A percentile compares a stretch with the other conserved stretches of the same genome.
Conservation (phyloP, 1,140 invertebrate genomes). For the Vanessa atalanta region DNA sequence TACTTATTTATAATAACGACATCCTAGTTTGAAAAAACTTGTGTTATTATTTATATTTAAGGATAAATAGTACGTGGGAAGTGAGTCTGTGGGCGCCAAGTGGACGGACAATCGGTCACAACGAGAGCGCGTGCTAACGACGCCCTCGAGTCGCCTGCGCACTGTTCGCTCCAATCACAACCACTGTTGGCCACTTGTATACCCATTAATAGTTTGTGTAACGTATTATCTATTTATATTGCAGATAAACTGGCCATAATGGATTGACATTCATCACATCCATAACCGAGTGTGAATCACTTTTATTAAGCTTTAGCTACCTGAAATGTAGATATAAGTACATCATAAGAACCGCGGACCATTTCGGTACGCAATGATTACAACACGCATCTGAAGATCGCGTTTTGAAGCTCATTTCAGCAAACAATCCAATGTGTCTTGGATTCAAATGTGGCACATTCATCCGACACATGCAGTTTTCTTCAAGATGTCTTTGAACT, state of each 20-base stretch:
- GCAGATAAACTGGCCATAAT: not conserved
- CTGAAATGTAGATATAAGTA: no score
- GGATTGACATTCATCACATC: not conserved
- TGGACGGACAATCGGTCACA: constrained; percentile 41
- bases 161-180: constrained; percentile 18
- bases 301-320: not conserved
- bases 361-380: no score
- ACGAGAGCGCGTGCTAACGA: constrained; percentile 33
- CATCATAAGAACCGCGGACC: no score
- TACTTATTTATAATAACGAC: not conserved
- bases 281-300: not conserved
- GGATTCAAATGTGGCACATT: no score
- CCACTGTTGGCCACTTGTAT: constrained; percentile 20
- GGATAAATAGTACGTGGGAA: constrained; percentile 11
- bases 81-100: constrained; percentile 34
- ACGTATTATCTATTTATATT: constrained; percentile 20
- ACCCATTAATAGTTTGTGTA: constrained; percentile 8
- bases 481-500: no score
- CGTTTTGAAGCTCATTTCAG: no score
- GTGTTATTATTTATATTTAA: constrained; percentile 22
- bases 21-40: not conserved
- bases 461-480: no score
- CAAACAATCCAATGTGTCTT: no score
- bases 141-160: constrained; percentile 30
- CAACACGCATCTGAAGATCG: no score